These are phyloP conservation scores for Alosa sapidissima DNA, from an alignment of 2,797 vertebrate genomes.

Conservation along the genomic window DNA sequence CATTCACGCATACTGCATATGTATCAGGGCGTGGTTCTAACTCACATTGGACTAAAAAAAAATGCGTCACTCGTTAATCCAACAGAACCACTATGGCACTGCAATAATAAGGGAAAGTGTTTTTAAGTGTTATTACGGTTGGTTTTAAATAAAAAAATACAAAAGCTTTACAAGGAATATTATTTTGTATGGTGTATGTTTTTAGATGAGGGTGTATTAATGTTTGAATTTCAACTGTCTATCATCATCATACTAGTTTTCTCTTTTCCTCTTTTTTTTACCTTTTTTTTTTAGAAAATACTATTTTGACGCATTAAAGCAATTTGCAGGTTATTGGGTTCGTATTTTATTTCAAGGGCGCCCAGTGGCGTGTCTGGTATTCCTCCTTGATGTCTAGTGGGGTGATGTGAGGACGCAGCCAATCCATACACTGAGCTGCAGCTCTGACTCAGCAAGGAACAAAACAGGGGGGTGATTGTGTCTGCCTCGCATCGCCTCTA, in stretches of 20 bases:
- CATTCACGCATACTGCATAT: not conserved
- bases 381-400: conserved; percentile 46
- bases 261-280: not conserved
- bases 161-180: not conserved
- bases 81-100: not conserved
- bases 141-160: not conserved
- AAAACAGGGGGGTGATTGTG: conserved; percentile 41
- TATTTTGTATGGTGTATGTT: not conserved
- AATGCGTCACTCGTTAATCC: not conserved
- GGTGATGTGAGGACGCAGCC: conserved; percentile 63
- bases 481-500: conserved; percentile 55
- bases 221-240: not conserved
- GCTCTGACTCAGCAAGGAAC: conserved; percentile 71
- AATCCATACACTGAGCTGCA: conserved; percentile 63
- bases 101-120: not conserved
- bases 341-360: conserved; percentile 62
- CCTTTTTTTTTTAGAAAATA: not conserved
- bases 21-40: conserved; percentile 5
- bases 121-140: not conserved
- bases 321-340: conserved; percentile 35
- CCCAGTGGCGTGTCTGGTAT: conserved; percentile 47
- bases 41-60: not conserved
- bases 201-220: not conserved
- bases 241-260: not conserved
- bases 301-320: conserved; percentile 15